These are phyloP conservation scores for Megastigmus dorsalis DNA, from an alignment of 2,888 invertebrate genomes.

Conservation along the genomic window DNA sequence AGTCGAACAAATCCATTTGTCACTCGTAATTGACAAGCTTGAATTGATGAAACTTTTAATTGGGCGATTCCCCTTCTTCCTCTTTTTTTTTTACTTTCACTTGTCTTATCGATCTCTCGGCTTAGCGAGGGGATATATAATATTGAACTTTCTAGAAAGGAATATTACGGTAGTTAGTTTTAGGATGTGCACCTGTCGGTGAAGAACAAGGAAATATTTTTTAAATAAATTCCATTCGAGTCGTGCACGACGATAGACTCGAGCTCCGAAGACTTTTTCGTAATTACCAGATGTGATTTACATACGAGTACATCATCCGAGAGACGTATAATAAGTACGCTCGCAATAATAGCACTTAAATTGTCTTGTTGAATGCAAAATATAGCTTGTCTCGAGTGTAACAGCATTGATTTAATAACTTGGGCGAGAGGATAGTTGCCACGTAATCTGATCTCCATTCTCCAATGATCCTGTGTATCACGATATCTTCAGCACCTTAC, in stretches of 20 bases:
- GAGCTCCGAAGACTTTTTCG: too few species aligned
- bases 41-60: slow-evolving; percentile 47
- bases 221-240: neutral
- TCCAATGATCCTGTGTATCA: slow-evolving; percentile 18
- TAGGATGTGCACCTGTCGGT: slow-evolving; percentile 19
- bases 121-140: neutral
- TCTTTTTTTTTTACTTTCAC: slow-evolving; percentile 21
- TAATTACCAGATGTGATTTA: neutral
- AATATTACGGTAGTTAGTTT: slow-evolving; percentile 11
- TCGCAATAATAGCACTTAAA: slow-evolving; percentile 28
- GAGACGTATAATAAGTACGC: neutral
- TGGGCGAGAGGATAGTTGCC: slow-evolving; percentile 9
- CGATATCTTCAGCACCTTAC: neutral
- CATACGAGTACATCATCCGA: neutral
- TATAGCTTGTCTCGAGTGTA: slow-evolving; percentile 28
- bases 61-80: slow-evolving; percentile 19
- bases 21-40: slow-evolving; percentile 43
- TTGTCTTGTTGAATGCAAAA: slow-evolving; percentile 39
- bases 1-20: slow-evolving; percentile 36
- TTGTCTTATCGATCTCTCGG: slow-evolving; percentile 35
- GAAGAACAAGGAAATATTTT: neutral
- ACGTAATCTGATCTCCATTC: slow-evolving; percentile 29
- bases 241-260: neutral
- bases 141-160: slow-evolving; percentile 1
- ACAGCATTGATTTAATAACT: slow-evolving; percentile 26